Conservation (phyloP, 2,113 vertebrate species). For the Lamprotornis superbus region DNA sequence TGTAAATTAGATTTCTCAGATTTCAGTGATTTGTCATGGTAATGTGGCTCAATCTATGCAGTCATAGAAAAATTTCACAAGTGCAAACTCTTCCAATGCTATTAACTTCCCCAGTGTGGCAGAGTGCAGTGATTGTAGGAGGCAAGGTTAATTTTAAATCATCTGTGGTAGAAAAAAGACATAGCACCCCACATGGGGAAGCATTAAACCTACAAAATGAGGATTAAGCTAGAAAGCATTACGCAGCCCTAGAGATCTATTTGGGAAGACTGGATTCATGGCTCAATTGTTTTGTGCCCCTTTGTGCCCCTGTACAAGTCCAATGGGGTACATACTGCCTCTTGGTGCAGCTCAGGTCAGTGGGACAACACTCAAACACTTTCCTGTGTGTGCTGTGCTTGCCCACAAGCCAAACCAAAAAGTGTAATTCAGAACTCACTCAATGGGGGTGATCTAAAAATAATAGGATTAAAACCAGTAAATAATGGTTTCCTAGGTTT, state of each 20-base stretch:
- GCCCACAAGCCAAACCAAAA: neutral
- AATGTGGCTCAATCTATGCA: slow-evolving; percentile 16
- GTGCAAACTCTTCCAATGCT: neutral
- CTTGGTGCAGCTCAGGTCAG: neutral
- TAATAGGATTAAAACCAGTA: neutral
- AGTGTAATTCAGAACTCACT: neutral
- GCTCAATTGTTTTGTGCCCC: neutral
- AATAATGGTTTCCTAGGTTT: neutral
- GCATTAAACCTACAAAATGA: neutral
- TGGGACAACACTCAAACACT: neutral
- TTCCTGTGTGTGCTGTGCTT: accelerated
- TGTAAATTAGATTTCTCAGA: slow-evolving; percentile 34
- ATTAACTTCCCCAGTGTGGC: neutral
- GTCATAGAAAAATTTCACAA: slow-evolving; percentile 14
- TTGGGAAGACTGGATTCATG: neutral
- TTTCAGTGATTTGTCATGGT: slow-evolving; percentile 37
- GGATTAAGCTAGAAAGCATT: neutral
- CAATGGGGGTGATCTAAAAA: neutral
- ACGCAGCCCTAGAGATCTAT: neutral
- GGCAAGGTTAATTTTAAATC: neutral
- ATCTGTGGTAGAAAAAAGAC: neutral
- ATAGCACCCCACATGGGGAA: neutral
- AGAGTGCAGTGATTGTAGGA: neutral
- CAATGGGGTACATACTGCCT: accelerated
- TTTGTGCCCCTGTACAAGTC: neutral